Percentiles rank a stretch among this genome's conserved stretches.
phyloP scores from a whole-genome alignment of 2,888 invertebrate species.

The Eristalis pertinax region DNA sequence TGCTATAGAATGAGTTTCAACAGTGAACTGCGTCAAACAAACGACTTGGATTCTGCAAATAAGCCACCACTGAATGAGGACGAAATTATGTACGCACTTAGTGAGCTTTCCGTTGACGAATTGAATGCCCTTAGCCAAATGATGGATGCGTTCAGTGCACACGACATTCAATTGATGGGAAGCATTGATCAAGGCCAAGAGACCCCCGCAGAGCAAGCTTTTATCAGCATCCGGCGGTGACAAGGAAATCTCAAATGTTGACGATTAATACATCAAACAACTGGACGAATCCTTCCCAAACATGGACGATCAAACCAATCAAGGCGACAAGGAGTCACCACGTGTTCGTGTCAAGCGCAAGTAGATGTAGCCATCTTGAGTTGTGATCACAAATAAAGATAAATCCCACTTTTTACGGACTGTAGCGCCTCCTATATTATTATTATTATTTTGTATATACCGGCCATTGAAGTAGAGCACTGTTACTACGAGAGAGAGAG shows the following conservation, averaged over 20 bases:
- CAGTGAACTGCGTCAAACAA: not conserved
- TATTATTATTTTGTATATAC: too few species aligned
- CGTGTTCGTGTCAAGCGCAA: constrained; percentile 78
- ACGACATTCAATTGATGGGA: not conserved
- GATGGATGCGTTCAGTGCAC: constrained; percentile 73
- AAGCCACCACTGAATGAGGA: constrained; percentile 74
- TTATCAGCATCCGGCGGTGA: not conserved
- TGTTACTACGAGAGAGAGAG: too few species aligned
- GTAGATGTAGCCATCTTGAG: constrained; percentile 52
- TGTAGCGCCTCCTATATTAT: too few species aligned
- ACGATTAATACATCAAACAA: constrained; percentile 77
- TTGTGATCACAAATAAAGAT: constrained; percentile 10
- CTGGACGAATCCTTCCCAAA: constrained; percentile 80
- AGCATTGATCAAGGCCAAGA: not conserved
- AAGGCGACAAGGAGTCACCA: constrained; percentile 70
- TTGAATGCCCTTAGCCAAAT: constrained; percentile 75
- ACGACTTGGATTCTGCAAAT: not conserved
- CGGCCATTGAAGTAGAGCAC: too few species aligned
- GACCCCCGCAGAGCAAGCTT: not conserved
- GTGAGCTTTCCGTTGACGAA: constrained; percentile 76
- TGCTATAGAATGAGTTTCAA: not conserved
- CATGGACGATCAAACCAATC: constrained; percentile 73
- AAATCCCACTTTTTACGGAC: constrained; percentile 71
- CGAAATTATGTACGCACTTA: constrained; percentile 77
- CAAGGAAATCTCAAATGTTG: constrained; percentile 41